Conservation (phyloP, 2,797 vertebrate genomes). For the Odontamblyopus rebecca region DNA sequence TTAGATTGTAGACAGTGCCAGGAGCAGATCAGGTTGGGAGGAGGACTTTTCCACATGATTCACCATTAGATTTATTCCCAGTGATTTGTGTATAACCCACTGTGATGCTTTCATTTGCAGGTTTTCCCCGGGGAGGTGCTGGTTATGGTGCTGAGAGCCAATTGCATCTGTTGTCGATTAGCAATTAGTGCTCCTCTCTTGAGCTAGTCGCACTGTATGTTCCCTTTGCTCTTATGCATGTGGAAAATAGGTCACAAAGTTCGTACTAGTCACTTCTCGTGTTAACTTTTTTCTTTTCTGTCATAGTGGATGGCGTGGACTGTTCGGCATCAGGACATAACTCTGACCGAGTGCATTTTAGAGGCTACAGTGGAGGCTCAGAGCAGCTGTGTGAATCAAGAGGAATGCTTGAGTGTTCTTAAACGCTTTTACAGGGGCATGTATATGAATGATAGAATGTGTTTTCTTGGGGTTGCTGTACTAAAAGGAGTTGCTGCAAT, state of each 20-base stretch:
- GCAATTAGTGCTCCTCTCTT: constrained; percentile 1
- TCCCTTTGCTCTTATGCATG: background rate
- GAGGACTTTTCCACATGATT: background rate
- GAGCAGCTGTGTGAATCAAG: background rate
- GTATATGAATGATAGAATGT: background rate
- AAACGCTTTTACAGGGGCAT: background rate
- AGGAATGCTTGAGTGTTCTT: background rate
- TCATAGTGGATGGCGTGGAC: background rate
- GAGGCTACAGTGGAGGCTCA: background rate
- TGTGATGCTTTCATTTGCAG: constrained; percentile 3
- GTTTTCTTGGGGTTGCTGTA: background rate
- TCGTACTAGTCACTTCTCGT: background rate
- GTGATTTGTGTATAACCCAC: constrained; percentile 4
- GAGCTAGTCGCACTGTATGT: background rate
- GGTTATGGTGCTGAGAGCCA: constrained; percentile 1
- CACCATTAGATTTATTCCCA: background rate
- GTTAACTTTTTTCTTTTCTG: background rate
- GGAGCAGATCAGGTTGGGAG: background rate
- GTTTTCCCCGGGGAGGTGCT: constrained; percentile 4
- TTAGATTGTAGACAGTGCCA: background rate
- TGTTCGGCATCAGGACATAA: background rate
- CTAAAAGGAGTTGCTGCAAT: background rate
- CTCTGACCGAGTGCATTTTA: background rate
- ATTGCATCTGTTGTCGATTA: background rate
- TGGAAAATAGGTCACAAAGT: background rate